Conservation (phyloP, 37 sponge, comb jelly and placozoan species). For the Halichondria panicea region DNA sequence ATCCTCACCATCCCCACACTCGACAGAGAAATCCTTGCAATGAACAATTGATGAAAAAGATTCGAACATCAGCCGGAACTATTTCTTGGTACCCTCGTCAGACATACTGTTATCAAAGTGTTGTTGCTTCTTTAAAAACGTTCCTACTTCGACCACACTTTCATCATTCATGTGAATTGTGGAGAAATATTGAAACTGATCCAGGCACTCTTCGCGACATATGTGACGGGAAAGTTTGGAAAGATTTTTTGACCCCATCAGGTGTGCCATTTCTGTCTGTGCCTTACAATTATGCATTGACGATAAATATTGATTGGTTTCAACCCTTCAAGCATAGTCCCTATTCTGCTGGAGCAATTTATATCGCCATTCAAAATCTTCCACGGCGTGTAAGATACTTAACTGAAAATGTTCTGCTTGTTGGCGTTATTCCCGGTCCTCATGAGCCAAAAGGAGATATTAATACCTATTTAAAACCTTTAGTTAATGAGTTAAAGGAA, state of each 20-base stretch:
- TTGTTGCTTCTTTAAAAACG: constrained; percentile 8
- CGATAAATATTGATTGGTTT: constrained; percentile 71
- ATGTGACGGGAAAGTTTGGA: constrained; percentile 53
- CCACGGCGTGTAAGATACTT: constrained; percentile 38
- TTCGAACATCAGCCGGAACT: neutral
- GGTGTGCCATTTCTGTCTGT: too few species aligned
- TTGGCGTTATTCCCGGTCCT: too few species aligned
- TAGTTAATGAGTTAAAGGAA: constrained; percentile 34
- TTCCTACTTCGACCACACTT: constrained; percentile 25
- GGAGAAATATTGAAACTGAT: constrained; percentile 28
- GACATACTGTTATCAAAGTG: constrained; percentile 17
- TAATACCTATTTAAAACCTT: constrained; percentile 48
- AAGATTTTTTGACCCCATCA: too few species aligned
- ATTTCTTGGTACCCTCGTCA: constrained; percentile 22
- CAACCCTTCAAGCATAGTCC: constrained; percentile 19
- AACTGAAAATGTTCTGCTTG: constrained; percentile 39
- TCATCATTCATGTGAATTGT: constrained; percentile 22
- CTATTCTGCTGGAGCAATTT: constrained; percentile 66
- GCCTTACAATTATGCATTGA: too few species aligned
- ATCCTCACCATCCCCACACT: constrained; percentile 49
- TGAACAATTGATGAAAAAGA: constrained; percentile 20
- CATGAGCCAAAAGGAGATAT: too few species aligned
- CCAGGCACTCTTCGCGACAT: constrained; percentile 20
- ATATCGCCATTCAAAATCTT: constrained; percentile 56
- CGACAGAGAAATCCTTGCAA: constrained; percentile 15